These are phyloP conservation scores for Pseudopleuronectes americanus DNA, from an alignment of 2,797 vertebrate genomes.

Conservation along the genomic window DNA sequence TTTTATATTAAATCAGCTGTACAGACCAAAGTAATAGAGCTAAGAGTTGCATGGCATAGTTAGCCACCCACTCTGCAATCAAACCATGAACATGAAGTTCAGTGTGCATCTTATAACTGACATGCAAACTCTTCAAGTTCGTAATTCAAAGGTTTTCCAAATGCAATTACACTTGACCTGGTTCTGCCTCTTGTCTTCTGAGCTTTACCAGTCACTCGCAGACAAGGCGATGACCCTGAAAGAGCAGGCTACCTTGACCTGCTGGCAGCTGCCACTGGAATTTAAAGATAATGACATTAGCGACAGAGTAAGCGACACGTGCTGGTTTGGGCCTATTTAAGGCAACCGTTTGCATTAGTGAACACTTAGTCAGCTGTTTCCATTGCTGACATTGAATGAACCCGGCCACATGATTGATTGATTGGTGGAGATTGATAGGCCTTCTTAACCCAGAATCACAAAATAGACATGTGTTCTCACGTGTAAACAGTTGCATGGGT, in stretches of 20 bases:
- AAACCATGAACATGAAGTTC: not conserved
- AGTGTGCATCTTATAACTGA: constrained; percentile 5
- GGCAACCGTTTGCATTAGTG: not conserved
- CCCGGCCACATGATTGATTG: too few species aligned
- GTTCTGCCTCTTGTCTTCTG: constrained; percentile 45
- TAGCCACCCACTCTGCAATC: not conserved
- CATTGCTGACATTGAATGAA: constrained; percentile 6
- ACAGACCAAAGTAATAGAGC: constrained; percentile 1
- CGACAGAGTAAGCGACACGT: not conserved
- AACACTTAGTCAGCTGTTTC: constrained; percentile 3
- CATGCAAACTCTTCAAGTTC: constrained; percentile 15
- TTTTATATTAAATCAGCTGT: constrained; percentile 17
- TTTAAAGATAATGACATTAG: constrained; percentile 28
- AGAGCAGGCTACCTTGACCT: constrained; percentile 1
- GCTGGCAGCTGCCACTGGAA: constrained; percentile 22
- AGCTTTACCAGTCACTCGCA: constrained; percentile 31
- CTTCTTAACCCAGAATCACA: not conserved
- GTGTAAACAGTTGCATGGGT: not conserved
- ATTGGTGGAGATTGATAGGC: not conserved
- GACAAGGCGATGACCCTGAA: constrained; percentile 23
- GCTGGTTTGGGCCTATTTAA: constrained; percentile 5
- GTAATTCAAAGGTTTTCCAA: constrained; percentile 44
- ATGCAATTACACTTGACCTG: constrained; percentile 70
- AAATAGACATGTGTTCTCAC: constrained; percentile 1
- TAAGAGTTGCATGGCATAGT: not conserved